A percentile compares a stretch with the other conserved stretches of the same genome.
These are phyloP conservation scores for Papilio machaon DNA, from an alignment of 1,140 invertebrate genomes.

Conservation along the genomic window DNA sequence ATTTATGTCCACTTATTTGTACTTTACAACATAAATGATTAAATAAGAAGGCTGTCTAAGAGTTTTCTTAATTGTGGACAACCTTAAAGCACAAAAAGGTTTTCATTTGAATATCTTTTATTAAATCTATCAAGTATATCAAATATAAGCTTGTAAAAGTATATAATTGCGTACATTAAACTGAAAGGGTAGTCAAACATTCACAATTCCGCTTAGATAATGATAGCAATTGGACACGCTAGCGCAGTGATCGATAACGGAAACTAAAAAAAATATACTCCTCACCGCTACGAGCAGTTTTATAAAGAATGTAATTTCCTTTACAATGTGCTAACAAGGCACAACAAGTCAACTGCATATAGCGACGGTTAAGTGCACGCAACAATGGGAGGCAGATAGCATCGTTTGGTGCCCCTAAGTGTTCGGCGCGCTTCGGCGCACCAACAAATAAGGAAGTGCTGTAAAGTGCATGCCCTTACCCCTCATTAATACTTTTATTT, in stretches of 20 bases:
- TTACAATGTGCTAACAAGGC: constrained; percentile 80
- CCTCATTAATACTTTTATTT: constrained; percentile 24
- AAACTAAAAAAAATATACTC: constrained; percentile 51
- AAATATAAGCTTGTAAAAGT: background rate
- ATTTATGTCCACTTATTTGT: background rate
- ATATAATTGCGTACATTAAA: background rate
- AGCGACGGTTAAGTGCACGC: constrained; percentile 78
- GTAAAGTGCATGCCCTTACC: constrained; percentile 46
- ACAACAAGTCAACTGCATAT: constrained; percentile 61
- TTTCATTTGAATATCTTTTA: no score
- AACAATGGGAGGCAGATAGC: constrained; percentile 73
- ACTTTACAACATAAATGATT: background rate
- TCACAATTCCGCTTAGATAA: constrained; percentile 55
- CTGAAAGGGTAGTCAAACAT: constrained; percentile 10
- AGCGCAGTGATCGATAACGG: constrained; percentile 74
- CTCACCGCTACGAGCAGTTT: constrained; percentile 60
- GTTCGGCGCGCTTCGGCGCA: constrained; percentile 43
- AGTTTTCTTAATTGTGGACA: background rate
- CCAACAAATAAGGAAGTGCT: constrained; percentile 51
- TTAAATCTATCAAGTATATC: background rate
- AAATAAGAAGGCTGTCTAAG: background rate
- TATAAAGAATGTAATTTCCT: constrained; percentile 80
- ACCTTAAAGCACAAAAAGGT: background rate
- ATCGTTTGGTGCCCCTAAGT: constrained; percentile 65
- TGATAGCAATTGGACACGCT: constrained; percentile 70